A percentile compares a stretch with the other conserved stretches of the same genome.
Conservation (phyloP, 2,888 invertebrate species). For the Digitonthophagus gazella region DNA sequence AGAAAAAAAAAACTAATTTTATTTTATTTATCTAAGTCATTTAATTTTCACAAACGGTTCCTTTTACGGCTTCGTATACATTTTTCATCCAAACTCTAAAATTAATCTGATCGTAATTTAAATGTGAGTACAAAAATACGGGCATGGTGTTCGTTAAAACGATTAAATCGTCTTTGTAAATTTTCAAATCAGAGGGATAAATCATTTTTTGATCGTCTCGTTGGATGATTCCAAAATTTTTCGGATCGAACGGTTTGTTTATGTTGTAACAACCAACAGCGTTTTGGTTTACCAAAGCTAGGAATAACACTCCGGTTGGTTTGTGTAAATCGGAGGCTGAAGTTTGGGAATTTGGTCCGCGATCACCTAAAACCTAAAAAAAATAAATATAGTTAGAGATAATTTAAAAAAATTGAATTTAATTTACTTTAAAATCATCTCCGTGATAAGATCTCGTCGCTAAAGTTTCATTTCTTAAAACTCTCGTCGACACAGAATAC, state of each 20-base stretch:
- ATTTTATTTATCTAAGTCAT: no score
- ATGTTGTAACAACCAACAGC: slow-evolving; percentile 77
- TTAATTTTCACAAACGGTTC: slow-evolving; percentile 43
- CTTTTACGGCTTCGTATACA: slow-evolving; percentile 47
- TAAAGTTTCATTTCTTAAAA: slow-evolving; percentile 57
- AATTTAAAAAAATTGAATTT: not conserved
- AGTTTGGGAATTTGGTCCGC: slow-evolving; percentile 65
- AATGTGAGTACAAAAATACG: slow-evolving; percentile 61
- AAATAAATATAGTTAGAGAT: not conserved
- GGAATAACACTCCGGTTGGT: slow-evolving; percentile 63
- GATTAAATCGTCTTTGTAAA: slow-evolving; percentile 65
- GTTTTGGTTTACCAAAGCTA: slow-evolving; percentile 67
- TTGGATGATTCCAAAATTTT: slow-evolving; percentile 59
- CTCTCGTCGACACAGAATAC: slow-evolving; percentile 66
- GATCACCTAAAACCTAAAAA: slow-evolving; percentile 59
- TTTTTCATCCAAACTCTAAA: slow-evolving; percentile 61
- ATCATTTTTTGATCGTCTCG: slow-evolving; percentile 61
- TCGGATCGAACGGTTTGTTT: slow-evolving; percentile 51
- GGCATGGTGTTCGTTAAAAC: slow-evolving; percentile 68
- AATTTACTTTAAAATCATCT: slow-evolving; percentile 54
- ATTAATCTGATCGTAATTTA: slow-evolving; percentile 62
- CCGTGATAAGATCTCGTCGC: slow-evolving; percentile 57
- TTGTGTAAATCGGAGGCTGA: slow-evolving; percentile 68
- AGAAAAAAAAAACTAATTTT: no score
- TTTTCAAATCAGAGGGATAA: slow-evolving; percentile 69